These are phyloP conservation scores for Callocephalon fimbriatum DNA, from an alignment of 2,113 vertebrate genomes.

Conservation along the genomic window DNA sequence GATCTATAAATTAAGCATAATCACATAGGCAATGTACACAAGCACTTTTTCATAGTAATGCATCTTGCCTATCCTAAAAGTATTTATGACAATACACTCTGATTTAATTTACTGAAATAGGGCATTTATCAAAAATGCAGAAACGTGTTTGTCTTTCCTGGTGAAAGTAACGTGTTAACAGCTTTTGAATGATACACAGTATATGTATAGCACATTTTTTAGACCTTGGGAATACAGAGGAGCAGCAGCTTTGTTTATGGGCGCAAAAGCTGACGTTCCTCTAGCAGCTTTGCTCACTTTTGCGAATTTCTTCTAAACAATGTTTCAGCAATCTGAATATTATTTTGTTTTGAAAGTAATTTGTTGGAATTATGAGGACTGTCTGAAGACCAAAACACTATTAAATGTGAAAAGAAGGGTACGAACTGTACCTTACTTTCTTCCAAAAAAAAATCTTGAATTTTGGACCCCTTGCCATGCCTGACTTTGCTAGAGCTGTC, in stretches of 20 bases:
- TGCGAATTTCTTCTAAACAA: neutral
- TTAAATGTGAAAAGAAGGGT: neutral
- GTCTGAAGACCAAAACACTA: neutral
- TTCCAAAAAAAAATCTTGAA: neutral
- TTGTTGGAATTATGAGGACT: neutral
- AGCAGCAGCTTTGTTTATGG: neutral
- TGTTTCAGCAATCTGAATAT: neutral
- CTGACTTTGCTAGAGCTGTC: neutral
- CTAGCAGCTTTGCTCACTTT: neutral
- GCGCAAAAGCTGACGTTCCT: neutral
- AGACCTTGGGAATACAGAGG: neutral
- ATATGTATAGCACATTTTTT: neutral
- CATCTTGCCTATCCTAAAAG: neutral
- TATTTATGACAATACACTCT: neutral
- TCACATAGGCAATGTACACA: neutral
- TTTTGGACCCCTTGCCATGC: neutral
- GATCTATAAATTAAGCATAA: neutral
- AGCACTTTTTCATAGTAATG: neutral
- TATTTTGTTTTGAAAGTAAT: neutral
- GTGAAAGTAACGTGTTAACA: neutral
- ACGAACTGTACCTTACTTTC: neutral
- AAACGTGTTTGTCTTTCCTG: neutral
- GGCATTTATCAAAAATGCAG: neutral
- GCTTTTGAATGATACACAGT: neutral
- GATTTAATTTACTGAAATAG: neutral